Evolutionary conservation across 2,797 vertebrate species (phyloP), one percentile per base, ranked within the genome.

Genomic region (Clarias platycephalus): DNA sequence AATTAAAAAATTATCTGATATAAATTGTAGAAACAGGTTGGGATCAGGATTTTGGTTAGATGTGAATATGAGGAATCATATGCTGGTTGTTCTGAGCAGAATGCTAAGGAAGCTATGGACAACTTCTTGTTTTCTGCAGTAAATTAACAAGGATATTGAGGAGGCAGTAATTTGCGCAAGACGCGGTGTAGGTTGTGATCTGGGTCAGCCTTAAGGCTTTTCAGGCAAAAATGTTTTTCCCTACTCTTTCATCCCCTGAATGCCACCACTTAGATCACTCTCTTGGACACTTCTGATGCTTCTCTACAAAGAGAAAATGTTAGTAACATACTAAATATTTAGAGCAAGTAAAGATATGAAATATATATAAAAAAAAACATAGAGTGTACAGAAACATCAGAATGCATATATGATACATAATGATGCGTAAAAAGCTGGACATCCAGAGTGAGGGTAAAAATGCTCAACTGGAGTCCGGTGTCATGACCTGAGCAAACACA

Each of bases 71-170:
- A 62, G 13, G 10, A 80, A 40, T 20, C 31, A 70, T 28, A 79
- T 60, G 26, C 68, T 80, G 28, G 60, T 64, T 77, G 68, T 40
- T 55, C 22, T 70, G 28, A 57, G 83, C 26, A 49, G 28, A 44
- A 62, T 75, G 64, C 24, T 74, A 9, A 22, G 55, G 26, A 70
- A 24, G 53, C 71, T 90, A 83, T 44, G 31, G 28, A 24, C 18
- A 31, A 28, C 77, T 22, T 86, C 88, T 89, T 83, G 49, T 80
- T 72, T 85, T 26, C 74, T 82, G 67, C 85, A 76, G 79, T 72
- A 91, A 90, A 92, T 87, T 63, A 91, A 87, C 83, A 22, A 83
- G 87, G 91, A 93, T 91, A 88, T 92, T 90, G 91, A 87, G 86
- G 26, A 31, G 86, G 88, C 89, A 89, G 89, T 90, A 91, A 93